Base-by-base conservation (phyloP, 92 coral and sea anemone species). In the Paragorgia papillata region DNA sequence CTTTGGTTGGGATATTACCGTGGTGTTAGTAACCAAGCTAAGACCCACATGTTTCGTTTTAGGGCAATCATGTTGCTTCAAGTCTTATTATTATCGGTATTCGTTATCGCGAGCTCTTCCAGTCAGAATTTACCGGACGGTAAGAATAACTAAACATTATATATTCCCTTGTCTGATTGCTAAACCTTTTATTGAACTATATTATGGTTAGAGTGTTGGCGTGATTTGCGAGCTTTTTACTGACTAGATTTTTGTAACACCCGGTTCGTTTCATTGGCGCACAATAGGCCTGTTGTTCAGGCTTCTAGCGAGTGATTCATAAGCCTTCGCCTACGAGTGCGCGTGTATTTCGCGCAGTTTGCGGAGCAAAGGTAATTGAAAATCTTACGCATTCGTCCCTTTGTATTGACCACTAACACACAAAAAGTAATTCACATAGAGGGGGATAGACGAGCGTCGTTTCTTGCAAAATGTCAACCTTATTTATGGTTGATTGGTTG, bases 41-140 rank as follows among this genome's bases (percentile, higher is more conserved):
- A 46, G 15, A 46, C 53, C 2, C n/a, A 2, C 53, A 46, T n/a
- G 53, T 55, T 29, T 54, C 24, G 28, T 39, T 39, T 55, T 29
- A 58, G 78, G 25, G 78, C 33, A 35, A 71, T 32, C 57, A 71
- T 71, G 78, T 71, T 71, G 78, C 78, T 71, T 71, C 78, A 71
- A 17, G 41, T 71, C 49, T 25, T 71, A 58, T 17, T 71, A 20
- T n/a, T 53, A 53, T 53, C 78, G 58, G 63, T 54, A 39, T 71
- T 63, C 50, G 64, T 71, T 7, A 37, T 71, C 51, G 78, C 27
- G 29, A 33, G 63, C 24, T 28, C 64, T 20, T 71, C 13, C 63
- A 53, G 78, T 71, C 78, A 64, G 78, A 71, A 53, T 71, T 71
- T 71, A 71, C 78, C 78, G 20, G 78, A 71, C 29, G 78, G 78